Base-by-base conservation (phyloP, 1,140 invertebrate genomes). In the Magallana ariakensis region DNA sequence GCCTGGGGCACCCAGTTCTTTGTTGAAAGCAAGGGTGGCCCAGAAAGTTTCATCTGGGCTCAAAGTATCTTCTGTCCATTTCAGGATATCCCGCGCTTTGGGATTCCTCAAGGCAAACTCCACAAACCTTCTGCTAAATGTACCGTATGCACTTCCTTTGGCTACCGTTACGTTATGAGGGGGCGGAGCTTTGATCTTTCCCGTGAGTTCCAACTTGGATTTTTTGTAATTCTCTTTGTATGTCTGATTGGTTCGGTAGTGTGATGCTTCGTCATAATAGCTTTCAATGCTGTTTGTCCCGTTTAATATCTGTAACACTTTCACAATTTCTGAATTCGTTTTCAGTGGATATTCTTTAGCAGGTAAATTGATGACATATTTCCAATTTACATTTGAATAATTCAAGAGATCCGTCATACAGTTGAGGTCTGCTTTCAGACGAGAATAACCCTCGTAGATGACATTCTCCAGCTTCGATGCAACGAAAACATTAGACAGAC, bases 11-110 rank as follows among this genome's bases (percentile, higher is more conserved):
- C 86, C 15, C 5, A 92, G 57, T 19, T 89, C 75, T 1, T 84
- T 85, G 80, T 94, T 93, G 82, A 91, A 91, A 57, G 93, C 85
- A 16, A 94, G 70, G 0, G 91, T 94, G 10, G 92, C 87, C 93
- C 93, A 94, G 87, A 89, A 94, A 60, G 91, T 91, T 86, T 94
- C 94, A 60, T 94, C 94, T 16, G 94, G 94, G 88, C 91, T 92
- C n/a, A 85, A 90, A 1, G 93, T 90, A 13, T 89, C 88, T 57
- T 89, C 83, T 8, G 80, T 87, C 92, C 93, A 94, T 10, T 92
- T 66, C 55, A 94, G 87, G 4, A 94, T 87, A 56, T 90, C 90
- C 46, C 70, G 87, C 1, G 92, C 90, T 19, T 83, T 53, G 10
- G 66, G 16, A 86, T 92, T 89, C 33, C 84, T 85, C 0, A 94